Base-by-base conservation (phyloP, 2,888 invertebrate species). In the Chymomyza procnemis region DNA sequence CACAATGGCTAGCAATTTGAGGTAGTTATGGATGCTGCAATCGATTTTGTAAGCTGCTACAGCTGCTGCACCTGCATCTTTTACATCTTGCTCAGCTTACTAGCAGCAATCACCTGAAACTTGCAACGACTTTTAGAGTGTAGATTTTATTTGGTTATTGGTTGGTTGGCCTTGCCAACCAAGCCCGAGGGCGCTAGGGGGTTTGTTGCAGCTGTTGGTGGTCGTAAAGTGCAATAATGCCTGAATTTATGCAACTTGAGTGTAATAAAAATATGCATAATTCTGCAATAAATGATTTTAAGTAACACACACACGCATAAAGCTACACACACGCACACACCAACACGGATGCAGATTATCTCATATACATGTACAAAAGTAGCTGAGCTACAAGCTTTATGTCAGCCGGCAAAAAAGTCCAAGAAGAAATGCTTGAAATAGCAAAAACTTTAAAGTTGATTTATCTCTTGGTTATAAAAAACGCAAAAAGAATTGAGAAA, bases 141-240 rank as follows among this genome's bases (percentile, higher is more conserved):
- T 41, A 41, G 34, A 41, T 41, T 41, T 41, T 41, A 41, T 41
- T 41, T 41, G 54, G 54, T 21, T 21, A 54, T 14, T 54, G 54
- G 8, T 54, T 50, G 19, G 50, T 50, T 16, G 47, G 5, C 0
- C 5, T 9, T 47, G 47, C n/a, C 47, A n/a, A 47, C 16, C 4
- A n/a, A 14, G 12, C 47, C 8, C 12, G 50, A 9, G 19, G 50
- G 50, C n/a, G 54, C 56, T 58, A 6, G 26, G 8, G 26, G 26
- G 26, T 1, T 26, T 26, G 63, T 65, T 63, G 65, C 61, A 72
- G 74, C 85, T 83, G 75, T 85, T 85, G 85, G 74, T 84, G 85
- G 75, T 77, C 87, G 78, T 86, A 83, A 83, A 86, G 82, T 84
- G 87, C 85, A 83, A 83, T 83, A 86, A 86, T 84, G 83, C 85